phyloP scores from a whole-genome alignment of 2,797 vertebrate species.

The Nannoperca obscura region DNA sequence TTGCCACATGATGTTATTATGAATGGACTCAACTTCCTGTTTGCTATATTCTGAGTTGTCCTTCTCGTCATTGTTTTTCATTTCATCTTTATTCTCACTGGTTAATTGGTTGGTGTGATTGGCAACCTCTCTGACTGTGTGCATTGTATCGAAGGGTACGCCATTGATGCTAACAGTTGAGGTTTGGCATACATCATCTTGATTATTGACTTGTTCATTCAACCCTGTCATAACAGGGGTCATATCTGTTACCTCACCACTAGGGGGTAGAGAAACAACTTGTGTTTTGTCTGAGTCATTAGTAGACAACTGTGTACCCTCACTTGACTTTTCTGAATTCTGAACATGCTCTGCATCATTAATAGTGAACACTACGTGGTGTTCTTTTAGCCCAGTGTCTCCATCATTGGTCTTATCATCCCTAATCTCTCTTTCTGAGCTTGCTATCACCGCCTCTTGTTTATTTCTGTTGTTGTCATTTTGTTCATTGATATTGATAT shows the following conservation, averaged over 20 bases:
- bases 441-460: neutral
- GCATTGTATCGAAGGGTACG: neutral
- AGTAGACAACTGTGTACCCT: neutral
- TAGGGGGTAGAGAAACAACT: neutral
- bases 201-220: conserved; percentile 2
- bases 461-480: neutral
- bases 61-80: neutral
- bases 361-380: neutral
- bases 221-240: neutral
- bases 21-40: conserved; percentile 1
- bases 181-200: conserved; percentile 11
- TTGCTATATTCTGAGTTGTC: neutral
- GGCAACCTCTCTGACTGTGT: neutral
- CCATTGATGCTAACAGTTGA: neutral
- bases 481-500: conserved; percentile 12
- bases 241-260: neutral
- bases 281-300: neutral
- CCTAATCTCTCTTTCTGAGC: neutral
- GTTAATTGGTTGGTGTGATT: conserved; percentile 1
- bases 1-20: conserved; percentile 2
- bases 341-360: conserved; percentile 6
- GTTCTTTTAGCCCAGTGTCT: neutral
- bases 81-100: conserved; percentile 9
- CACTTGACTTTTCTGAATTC: conserved; percentile 2
- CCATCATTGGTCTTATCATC: neutral